A percentile compares a stretch with the other conserved stretches of the same genome.
These are phyloP conservation scores for Thalassarche chlororhynchos DNA, from an alignment of 2,113 vertebrate genomes.

Conservation along the genomic window DNA sequence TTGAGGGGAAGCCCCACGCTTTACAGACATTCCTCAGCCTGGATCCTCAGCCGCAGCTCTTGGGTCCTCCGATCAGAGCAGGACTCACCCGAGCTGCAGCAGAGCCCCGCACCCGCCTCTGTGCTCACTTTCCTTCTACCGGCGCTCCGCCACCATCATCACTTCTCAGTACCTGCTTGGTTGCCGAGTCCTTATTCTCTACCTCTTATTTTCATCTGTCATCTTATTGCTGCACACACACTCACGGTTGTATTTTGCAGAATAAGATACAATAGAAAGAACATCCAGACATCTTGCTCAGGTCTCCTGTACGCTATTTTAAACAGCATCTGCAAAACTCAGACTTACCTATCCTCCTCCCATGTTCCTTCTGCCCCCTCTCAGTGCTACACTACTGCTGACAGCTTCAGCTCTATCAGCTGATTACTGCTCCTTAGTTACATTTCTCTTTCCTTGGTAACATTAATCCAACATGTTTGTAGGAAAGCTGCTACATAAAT, in stretches of 20 bases:
- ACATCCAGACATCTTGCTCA: not conserved
- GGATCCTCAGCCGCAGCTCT: not conserved
- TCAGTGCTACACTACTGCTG: not conserved
- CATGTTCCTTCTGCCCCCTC: not conserved
- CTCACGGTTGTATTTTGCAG: not conserved
- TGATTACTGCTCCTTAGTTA: not conserved
- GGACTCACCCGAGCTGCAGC: not conserved
- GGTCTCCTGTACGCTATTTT: not conserved
- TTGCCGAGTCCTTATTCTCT: not conserved
- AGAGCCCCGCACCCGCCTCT: accelerated
- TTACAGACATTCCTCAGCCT: not conserved
- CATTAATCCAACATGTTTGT: not conserved
- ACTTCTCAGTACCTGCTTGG: not conserved
- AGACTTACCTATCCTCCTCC: no score
- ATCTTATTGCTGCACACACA: not conserved
- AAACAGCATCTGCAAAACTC: not conserved
- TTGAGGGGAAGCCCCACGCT: not conserved
- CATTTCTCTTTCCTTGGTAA: not conserved
- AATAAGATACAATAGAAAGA: not conserved
- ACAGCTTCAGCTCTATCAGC: not conserved
- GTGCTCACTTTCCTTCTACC: accelerated
- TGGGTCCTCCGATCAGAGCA: not conserved
- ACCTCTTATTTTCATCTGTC: not conserved
- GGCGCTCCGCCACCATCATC: accelerated
- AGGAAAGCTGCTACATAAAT: not conserved